Base-by-base conservation (phyloP, 2,113 vertebrate genomes). In the Cygnus atratus region DNA sequence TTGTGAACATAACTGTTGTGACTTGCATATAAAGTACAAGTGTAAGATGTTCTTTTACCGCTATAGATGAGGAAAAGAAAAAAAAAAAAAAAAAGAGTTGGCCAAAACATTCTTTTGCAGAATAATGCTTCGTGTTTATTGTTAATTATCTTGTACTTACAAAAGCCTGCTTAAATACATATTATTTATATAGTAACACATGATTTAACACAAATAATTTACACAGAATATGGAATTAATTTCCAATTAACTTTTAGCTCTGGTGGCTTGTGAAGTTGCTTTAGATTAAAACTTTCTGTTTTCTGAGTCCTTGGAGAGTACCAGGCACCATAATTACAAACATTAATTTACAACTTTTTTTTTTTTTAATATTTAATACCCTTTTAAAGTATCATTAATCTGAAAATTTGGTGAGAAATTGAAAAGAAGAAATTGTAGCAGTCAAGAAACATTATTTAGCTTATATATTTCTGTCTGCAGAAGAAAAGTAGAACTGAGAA, bases 81-180 rank as follows among this genome's bases (percentile, higher is more conserved):
- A 97, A 98, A 98, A 97, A 80, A 95, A 97, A 98, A 98, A 97
- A 80, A 95, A 97, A 96, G 88, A 92, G 76, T 94, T 96, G 65
- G 68, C 67, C 94, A 96, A 97, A 95, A n/a, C 61, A 95, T 94
- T 97, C 81, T 93, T 94, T 90, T 97, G 88, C 86, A 93, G 94
- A 95, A 91, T 94, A 97, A 94, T 95, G 59, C 37, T 94, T 97
- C 94, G 41, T 93, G 26, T 92, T 97, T 97, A 94, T 96, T 96
- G 68, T 96, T 96, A 94, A 95, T 94, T 92, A 96, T 95, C 90
- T 96, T 95, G 77, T 97, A 71, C 86, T 97, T 97, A 88, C 55
- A 96, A 92, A 93, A 94, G 66, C 79, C 77, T 87, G 26, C 54
- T 89, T 87, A 96, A 97, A 91, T 91, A 35, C 93, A 91, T 96